Evolutionary conservation across 2,113 vertebrate genomes (phyloP).

Genomic region (Equus quagga): DNA sequence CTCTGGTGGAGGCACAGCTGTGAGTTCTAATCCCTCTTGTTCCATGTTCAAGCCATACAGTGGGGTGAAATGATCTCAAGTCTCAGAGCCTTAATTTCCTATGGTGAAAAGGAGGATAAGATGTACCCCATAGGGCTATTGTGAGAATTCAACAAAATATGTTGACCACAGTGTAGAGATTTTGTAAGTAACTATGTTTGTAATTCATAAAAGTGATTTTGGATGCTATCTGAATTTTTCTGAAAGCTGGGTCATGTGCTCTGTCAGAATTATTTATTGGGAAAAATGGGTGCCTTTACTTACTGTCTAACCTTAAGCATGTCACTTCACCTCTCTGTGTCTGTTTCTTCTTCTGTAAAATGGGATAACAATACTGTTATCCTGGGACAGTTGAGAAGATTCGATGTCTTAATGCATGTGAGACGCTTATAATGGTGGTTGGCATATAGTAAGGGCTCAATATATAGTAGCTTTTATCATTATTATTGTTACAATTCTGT

Average conservation of each 20-base stretch:
- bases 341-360: background rate
- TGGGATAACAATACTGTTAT: background rate
- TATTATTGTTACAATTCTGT: slow-evolving; percentile 77
- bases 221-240: background rate
- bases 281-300: background rate
- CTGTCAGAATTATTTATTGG: background rate
- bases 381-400: background rate
- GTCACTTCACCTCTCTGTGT: background rate
- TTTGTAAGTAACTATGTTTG: background rate
- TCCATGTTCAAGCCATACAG: background rate
- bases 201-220: background rate
- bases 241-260: background rate
- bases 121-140: background rate
- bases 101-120: background rate
- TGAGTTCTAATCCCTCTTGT: background rate
- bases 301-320: background rate
- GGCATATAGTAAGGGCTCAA: background rate
- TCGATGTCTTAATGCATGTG: background rate
- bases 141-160: background rate
- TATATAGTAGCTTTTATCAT: slow-evolving; percentile 74
- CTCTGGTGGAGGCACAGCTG: background rate
- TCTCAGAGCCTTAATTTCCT: background rate
- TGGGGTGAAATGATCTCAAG: background rate
- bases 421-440: background rate
- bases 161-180: background rate